Conservation (phyloP, 2,797 vertebrate genomes). For the Loris lydekkerianus region DNA sequence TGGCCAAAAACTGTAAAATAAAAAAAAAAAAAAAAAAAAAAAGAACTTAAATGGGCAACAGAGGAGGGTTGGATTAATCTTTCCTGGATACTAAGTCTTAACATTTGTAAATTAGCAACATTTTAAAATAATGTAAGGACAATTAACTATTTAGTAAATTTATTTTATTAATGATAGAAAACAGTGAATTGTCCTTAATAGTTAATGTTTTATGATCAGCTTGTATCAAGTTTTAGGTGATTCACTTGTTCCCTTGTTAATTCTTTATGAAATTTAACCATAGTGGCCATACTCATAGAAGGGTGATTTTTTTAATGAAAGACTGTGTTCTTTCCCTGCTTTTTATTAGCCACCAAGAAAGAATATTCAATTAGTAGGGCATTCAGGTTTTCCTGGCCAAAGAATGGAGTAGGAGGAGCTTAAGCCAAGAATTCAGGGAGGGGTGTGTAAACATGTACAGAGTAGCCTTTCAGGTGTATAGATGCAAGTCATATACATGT, state of each 20-base stretch:
- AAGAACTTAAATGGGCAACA: not conserved
- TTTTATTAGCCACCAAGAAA: not conserved
- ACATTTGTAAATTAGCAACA: not conserved
- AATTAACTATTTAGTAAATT: not conserved
- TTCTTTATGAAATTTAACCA: not conserved
- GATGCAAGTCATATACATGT: not conserved
- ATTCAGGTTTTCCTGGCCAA: not conserved
- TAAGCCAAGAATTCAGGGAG: not conserved
- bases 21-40: too few relatives aligned
- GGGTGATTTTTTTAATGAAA: not conserved
- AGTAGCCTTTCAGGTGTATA: not conserved
- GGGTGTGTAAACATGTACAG: not conserved
- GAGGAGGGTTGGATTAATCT: not conserved
- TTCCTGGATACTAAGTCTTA: not conserved
- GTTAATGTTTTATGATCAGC: not conserved
- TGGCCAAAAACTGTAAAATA: too few relatives aligned
- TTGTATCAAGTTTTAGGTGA: not conserved
- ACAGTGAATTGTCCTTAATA: not conserved
- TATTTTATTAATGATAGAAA: constrained; percentile 23
- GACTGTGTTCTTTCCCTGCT: not conserved
- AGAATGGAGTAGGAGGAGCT: not conserved
- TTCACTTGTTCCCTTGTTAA: not conserved
- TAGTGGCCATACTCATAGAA: not conserved
- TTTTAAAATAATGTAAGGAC: not conserved
- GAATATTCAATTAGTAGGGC: not conserved